Evolutionary conservation across 2,113 vertebrate species (phyloP).

Genomic region (Speoplatyrhinus poulsoni): DNA sequence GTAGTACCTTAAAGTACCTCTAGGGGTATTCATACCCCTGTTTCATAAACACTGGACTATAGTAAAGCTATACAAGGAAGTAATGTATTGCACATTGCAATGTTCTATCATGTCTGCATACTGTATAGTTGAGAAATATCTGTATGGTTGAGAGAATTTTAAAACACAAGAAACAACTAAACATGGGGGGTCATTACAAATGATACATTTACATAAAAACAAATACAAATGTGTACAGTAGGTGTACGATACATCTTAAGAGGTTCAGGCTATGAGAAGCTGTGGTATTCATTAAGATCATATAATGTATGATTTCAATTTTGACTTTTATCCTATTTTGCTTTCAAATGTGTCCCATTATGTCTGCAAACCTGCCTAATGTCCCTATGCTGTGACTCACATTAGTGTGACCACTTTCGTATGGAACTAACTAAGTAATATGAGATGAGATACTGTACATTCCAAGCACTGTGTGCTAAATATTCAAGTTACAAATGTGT

Average conservation of each 20-base stretch:
- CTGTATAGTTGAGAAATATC: no score
- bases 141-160: no score
- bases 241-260: neutral
- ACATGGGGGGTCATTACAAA: no score
- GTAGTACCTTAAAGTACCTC: no score
- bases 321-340: neutral
- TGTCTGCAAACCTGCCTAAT: slow-evolving; percentile 11
- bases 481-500: neutral
- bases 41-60: no score
- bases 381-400: neutral
- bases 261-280: neutral
- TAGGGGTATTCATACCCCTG: no score
- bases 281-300: slow-evolving; percentile 29
- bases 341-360: slow-evolving; percentile 15
- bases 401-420: slow-evolving; percentile 9
- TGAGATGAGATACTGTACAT: neutral
- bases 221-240: slow-evolving; percentile 1
- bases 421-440: slow-evolving; percentile 15
- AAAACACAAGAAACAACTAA: no score
- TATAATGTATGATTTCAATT: slow-evolving; percentile 43
- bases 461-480: neutral
- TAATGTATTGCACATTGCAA: no score
- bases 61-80: no score
- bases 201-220: no score
- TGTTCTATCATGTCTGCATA: no score